Evolutionary conservation across 2,113 vertebrate species (phyloP).

Genomic region (Saccopteryx bilineata): DNA sequence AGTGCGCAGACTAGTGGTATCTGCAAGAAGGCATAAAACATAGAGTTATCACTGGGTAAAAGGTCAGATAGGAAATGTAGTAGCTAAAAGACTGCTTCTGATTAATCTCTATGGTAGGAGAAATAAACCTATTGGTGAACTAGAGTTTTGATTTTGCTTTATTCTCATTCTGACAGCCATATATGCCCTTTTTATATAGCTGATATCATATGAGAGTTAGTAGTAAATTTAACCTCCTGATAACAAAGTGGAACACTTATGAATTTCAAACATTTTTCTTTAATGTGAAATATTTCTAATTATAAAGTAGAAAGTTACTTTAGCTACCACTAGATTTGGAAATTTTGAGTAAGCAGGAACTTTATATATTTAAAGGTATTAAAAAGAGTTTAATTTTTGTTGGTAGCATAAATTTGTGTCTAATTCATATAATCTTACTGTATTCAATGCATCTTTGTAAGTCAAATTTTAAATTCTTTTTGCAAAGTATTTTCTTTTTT

Average conservation of each 20-base stretch:
- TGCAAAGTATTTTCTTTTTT: background rate
- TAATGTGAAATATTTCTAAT: constrained; percentile 34
- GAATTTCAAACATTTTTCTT: constrained; percentile 25
- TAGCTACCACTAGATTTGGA: background rate
- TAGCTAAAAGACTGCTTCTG: background rate
- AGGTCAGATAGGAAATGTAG: background rate
- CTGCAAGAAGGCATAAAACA: constrained; percentile 51
- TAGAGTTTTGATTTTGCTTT: constrained; percentile 18
- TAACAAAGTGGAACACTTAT: background rate
- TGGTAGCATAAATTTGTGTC: constrained; percentile 12
- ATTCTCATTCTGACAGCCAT: background rate
- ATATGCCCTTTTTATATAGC: background rate
- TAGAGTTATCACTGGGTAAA: background rate
- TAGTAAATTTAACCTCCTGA: background rate
- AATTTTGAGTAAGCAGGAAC: background rate
- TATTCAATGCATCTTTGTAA: background rate
- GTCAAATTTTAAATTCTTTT: constrained; percentile 36
- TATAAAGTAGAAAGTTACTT: background rate
- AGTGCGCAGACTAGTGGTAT: constrained; percentile 71
- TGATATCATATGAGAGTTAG: background rate
- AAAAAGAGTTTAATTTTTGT: background rate
- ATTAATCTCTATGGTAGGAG: background rate
- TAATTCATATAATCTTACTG: background rate
- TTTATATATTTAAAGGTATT: background rate
- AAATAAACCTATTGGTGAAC: background rate